phyloP scores from a whole-genome alignment of 2,113 vertebrate species.

The Strix uralensis region DNA sequence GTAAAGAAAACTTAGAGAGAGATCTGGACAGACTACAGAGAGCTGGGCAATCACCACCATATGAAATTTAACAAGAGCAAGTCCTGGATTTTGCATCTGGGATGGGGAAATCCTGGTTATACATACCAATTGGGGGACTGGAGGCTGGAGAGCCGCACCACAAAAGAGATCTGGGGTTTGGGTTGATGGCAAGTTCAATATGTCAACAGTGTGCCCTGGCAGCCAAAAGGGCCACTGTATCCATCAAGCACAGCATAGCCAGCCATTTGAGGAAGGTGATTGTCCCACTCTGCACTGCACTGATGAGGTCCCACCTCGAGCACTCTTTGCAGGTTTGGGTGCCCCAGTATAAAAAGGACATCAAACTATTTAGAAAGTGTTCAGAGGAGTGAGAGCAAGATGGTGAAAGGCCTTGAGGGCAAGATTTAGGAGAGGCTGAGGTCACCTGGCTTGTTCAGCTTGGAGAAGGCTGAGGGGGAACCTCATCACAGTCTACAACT shows the following conservation, averaged over 20 bases:
- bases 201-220: background rate
- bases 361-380: background rate
- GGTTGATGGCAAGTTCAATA: background rate
- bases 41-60: background rate
- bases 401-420: background rate
- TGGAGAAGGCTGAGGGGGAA: background rate
- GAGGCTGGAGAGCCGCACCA: background rate
- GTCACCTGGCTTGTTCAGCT: background rate
- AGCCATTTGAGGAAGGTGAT: fast-evolving
- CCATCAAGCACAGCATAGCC: too few species aligned
- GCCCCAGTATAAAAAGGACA: background rate
- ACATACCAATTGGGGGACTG: fast-evolving
- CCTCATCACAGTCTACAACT: too few species aligned
- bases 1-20: background rate
- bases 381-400: fast-evolving
- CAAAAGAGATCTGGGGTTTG: background rate
- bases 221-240: background rate
- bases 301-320: fast-evolving
- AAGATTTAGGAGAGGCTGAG: background rate
- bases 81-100: background rate
- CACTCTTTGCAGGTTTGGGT: background rate
- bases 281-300: background rate
- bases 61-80: background rate
- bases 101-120: background rate
- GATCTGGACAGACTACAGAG: background rate